phyloP scores from a whole-genome alignment of 2,797 vertebrate genomes.

The Lophotriccus pileatus region DNA sequence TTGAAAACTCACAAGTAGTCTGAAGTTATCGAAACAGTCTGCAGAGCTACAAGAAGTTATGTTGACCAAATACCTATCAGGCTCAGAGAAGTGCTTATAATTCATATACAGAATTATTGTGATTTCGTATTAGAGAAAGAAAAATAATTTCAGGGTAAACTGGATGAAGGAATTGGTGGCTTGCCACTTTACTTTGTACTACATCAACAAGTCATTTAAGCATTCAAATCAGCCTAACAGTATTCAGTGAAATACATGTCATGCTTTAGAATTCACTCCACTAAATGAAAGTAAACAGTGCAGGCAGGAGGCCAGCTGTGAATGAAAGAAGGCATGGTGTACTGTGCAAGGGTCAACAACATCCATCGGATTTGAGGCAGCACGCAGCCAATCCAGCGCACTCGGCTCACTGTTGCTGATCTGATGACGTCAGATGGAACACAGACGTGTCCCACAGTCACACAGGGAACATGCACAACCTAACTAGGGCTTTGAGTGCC shows the following conservation, averaged over 20 bases:
- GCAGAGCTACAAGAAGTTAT: neutral
- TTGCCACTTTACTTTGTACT: neutral
- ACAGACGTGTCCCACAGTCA: accelerated
- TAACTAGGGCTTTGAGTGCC: neutral
- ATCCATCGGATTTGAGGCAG: neutral
- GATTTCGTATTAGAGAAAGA: neutral
- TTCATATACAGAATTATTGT: neutral
- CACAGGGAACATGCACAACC: neutral
- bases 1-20: neutral
- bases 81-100: neutral
- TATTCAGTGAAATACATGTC: neutral
- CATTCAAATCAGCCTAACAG: neutral
- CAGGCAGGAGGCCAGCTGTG: slow-evolving; percentile 10
- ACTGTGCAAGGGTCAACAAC: neutral
- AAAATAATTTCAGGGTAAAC: neutral
- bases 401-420: neutral
- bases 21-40: neutral
- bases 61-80: neutral
- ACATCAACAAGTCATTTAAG: neutral
- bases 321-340: neutral
- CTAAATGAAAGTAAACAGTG: neutral
- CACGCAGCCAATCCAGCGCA: neutral
- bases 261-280: neutral
- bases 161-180: neutral
- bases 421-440: accelerated